These are phyloP conservation scores for Sminthopsis crassicaudata DNA, from an alignment of 2,113 vertebrate genomes.

Conservation along the genomic window DNA sequence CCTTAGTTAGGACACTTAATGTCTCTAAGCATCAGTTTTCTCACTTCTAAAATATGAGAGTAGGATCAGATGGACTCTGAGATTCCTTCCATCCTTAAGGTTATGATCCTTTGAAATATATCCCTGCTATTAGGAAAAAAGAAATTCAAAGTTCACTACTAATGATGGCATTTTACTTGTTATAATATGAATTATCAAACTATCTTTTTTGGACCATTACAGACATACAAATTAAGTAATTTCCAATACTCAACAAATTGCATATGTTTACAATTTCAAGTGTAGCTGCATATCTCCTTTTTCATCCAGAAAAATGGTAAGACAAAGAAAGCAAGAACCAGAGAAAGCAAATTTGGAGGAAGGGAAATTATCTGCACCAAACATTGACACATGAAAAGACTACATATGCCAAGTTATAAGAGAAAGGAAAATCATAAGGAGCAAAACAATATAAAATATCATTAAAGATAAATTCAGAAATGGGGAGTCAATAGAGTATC, in stretches of 20 bases:
- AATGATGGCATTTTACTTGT: background rate
- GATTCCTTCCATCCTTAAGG: background rate
- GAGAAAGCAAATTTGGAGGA: background rate
- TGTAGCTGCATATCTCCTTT: slow-evolving; percentile 33
- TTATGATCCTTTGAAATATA: background rate
- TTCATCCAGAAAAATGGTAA: slow-evolving; percentile 14
- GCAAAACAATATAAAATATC: slow-evolving; percentile 21
- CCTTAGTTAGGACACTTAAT: background rate
- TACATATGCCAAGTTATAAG: slow-evolving; percentile 6
- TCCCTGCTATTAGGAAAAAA: background rate
- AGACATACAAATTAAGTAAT: slow-evolving; percentile 23
- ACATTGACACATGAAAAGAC: background rate
- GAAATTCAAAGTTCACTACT: background rate
- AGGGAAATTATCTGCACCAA: background rate
- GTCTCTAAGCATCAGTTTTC: background rate
- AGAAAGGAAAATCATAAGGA: slow-evolving; percentile 25
- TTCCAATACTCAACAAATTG: background rate
- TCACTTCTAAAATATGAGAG: background rate
- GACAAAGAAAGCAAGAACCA: slow-evolving; percentile 20
- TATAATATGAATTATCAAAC: background rate
- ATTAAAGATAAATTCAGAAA: slow-evolving; percentile 8
- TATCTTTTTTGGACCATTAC: background rate
- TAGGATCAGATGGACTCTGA: background rate
- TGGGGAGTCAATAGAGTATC: background rate
- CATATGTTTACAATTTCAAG: background rate